Evolutionary conservation across 1,140 invertebrate species (phyloP).

Genomic region (Neodiprion pinetum): DNA sequence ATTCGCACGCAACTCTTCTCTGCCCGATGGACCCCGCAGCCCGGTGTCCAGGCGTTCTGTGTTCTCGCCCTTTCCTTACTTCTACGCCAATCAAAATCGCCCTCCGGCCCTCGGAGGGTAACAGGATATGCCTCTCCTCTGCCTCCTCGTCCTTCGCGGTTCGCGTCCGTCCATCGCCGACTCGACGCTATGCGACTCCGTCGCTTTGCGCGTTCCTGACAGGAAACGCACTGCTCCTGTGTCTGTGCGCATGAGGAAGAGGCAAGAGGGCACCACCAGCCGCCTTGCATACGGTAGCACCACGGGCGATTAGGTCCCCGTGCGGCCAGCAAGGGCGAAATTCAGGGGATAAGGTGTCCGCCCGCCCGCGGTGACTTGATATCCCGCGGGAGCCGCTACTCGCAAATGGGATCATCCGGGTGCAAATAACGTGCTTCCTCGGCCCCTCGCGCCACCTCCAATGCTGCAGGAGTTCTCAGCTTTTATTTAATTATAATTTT

Average conservation of each 20-base stretch:
- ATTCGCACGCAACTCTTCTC: background rate
- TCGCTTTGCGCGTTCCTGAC: background rate
- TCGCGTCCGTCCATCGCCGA: background rate
- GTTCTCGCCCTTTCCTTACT: no score
- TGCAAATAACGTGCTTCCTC: background rate
- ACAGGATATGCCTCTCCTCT: background rate
- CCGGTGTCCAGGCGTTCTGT: background rate
- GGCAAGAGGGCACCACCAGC: no score
- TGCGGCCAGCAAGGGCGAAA: slow-evolving; percentile 35
- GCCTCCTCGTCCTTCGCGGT: background rate
- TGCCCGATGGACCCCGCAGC: background rate
- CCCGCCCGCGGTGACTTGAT: background rate
- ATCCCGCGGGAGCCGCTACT: slow-evolving; percentile 6
- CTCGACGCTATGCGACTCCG: background rate
- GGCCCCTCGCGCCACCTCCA: background rate
- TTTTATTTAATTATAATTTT: no score
- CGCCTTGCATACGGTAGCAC: slow-evolving; percentile 35
- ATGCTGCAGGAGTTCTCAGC: no score
- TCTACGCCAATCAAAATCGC: no score
- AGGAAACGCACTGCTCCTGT: no score
- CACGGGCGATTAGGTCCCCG: slow-evolving; percentile 35
- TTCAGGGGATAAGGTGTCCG: slow-evolving; percentile 36
- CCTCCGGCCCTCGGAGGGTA: background rate
- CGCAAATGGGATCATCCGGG: slow-evolving; percentile 6
- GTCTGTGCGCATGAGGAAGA: no score